Percentiles rank a stretch among this genome's conserved stretches.
These are phyloP conservation scores for Iselma pallidipennis DNA, from an alignment of 2,888 invertebrate species.

Conservation along the genomic window DNA sequence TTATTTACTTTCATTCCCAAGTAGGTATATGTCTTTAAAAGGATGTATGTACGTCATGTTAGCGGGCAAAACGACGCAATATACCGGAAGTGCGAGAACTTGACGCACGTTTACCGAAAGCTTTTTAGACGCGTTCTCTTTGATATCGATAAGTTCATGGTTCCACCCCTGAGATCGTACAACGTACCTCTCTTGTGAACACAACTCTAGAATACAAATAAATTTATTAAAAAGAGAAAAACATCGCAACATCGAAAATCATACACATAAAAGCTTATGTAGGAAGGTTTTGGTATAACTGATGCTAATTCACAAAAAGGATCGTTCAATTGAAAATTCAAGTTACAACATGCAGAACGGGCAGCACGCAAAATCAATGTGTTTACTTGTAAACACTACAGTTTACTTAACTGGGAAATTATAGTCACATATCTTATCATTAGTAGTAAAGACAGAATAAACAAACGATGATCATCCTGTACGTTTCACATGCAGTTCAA, in stretches of 20 bases:
- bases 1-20: too few relatives aligned
- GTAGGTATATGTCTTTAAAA: too few relatives aligned
- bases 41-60: not conserved
- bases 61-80: slow-evolving; percentile 4
- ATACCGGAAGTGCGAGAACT: slow-evolving; percentile 17
- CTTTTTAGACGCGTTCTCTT: slow-evolving; percentile 6
- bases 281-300: not conserved
- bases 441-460: too few relatives aligned
- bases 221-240: not conserved
- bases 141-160: slow-evolving; percentile 23
- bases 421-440: too few relatives aligned
- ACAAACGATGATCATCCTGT: too few relatives aligned
- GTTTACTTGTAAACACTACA: too few relatives aligned
- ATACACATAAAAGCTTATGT: not conserved
- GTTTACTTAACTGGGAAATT: too few relatives aligned
- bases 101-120: slow-evolving; percentile 19
- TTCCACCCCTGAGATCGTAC: not conserved
- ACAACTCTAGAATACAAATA: not conserved
- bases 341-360: too few relatives aligned
- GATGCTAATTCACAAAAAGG: not conserved
- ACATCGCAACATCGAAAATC: not conserved
- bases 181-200: not conserved
- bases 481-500: too few relatives aligned
- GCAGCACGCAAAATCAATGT: not conserved
- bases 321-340: not conserved